phyloP scores from a whole-genome alignment of 2,888 invertebrate genomes.

The Mythimna lalbum region DNA sequence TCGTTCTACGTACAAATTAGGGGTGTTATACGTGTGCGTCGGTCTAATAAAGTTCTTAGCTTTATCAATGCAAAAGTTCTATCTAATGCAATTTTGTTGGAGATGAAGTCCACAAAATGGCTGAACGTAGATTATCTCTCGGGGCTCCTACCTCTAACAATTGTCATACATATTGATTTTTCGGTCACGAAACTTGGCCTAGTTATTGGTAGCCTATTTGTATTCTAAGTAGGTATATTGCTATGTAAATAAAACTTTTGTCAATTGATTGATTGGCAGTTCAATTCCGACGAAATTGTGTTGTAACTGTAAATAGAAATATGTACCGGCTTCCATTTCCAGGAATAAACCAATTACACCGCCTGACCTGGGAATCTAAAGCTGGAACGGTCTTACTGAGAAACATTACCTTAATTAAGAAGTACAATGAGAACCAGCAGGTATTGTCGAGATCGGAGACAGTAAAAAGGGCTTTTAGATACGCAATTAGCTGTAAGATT shows the following conservation, averaged over 20 bases:
- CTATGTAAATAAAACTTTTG: conserved; percentile 10
- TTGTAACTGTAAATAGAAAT: no score
- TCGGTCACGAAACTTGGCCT: not conserved
- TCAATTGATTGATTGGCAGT: conserved; percentile 19
- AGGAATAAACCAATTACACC: conserved; percentile 9
- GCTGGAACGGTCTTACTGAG: not conserved
- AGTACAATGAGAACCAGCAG: not conserved
- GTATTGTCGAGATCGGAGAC: no score
- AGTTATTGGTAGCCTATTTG: not conserved
- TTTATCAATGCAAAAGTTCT: no score
- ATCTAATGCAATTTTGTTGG: no score
- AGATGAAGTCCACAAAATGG: no score
- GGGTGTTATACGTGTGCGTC: no score
- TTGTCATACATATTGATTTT: not conserved
- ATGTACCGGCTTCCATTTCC: not conserved
- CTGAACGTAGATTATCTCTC: no score
- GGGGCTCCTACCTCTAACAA: not conserved
- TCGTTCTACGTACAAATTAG: no score
- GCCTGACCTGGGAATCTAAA: not conserved
- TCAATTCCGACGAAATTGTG: conserved; percentile 11
- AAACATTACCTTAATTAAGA: not conserved
- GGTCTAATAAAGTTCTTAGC: no score
- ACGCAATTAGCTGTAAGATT: no score
- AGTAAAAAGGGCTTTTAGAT: no score
- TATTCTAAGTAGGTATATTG: not conserved